Evolutionary conservation across 2,797 vertebrate species (phyloP).

Genomic region (Benthosema pterotum): DNA sequence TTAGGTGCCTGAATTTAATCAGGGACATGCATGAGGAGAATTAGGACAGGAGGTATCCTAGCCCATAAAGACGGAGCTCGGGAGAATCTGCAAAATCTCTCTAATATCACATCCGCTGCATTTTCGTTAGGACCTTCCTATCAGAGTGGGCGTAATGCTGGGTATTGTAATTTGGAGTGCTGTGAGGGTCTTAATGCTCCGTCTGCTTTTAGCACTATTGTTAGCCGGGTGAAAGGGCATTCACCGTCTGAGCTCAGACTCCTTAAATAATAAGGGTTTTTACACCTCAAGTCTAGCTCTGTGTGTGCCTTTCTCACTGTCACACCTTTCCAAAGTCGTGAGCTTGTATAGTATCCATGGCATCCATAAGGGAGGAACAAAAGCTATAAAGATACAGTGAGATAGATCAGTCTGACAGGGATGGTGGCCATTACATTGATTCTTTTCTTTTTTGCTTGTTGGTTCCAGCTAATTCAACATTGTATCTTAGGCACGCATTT

Average conservation of each 20-base stretch:
- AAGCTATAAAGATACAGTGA: too few relatives aligned
- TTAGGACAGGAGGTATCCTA: neutral
- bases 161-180: neutral
- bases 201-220: neutral
- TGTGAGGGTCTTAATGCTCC: neutral
- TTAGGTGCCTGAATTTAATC: neutral
- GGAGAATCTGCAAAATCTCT: neutral
- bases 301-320: too few relatives aligned
- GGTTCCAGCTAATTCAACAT: too few relatives aligned
- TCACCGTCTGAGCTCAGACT: conserved; percentile 32
- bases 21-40: conserved; percentile 3
- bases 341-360: too few relatives aligned
- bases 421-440: too few relatives aligned
- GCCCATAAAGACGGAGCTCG: too few relatives aligned
- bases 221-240: neutral
- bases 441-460: too few relatives aligned
- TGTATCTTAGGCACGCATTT: neutral
- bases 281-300: conserved; percentile 32
- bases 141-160: too few relatives aligned
- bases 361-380: too few relatives aligned
- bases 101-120: neutral
- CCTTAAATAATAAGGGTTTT: conserved; percentile 36
- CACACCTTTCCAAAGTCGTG: too few relatives aligned
- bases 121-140: too few relatives aligned
- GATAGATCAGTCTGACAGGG: too few relatives aligned